A percentile compares a stretch with the other conserved stretches of the same genome.
These are phyloP conservation scores for Drosophila mulleri DNA, from an alignment of 2,888 invertebrate species.

Conservation along the genomic window DNA sequence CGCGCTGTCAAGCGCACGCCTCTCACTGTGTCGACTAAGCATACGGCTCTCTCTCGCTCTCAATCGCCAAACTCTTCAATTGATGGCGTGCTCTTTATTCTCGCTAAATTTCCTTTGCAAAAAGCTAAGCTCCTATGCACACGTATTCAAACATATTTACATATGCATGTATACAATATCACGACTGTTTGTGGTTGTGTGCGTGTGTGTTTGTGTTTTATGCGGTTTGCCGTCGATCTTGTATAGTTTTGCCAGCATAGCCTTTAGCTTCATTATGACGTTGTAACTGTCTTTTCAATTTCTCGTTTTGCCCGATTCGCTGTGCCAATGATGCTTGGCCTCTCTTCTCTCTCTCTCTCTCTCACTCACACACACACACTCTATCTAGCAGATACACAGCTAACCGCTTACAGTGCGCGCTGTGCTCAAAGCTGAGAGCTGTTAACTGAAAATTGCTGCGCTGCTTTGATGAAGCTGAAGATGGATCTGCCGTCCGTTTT, in stretches of 20 bases:
- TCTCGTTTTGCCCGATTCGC: constrained; percentile 79
- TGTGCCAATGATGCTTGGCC: constrained; percentile 63
- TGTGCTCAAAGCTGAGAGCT: constrained; percentile 41
- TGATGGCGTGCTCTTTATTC: constrained; percentile 38
- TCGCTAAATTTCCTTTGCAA: constrained; percentile 41
- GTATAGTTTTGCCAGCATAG: constrained; percentile 61
- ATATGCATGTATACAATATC: constrained; percentile 17
- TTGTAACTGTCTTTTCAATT: constrained; percentile 80
- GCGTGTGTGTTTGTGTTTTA: constrained; percentile 47
- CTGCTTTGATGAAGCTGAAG: constrained; percentile 67
- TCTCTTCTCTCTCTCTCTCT: background rate
- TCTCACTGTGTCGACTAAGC: constrained; percentile 31
- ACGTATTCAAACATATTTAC: constrained; percentile 16
- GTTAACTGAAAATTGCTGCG: constrained; percentile 71
- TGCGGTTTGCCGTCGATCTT: constrained; percentile 71
- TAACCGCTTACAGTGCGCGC: constrained; percentile 36
- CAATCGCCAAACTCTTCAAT: constrained; percentile 18
- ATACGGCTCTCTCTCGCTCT: background rate
- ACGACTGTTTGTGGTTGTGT: constrained; percentile 33
- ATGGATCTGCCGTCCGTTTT: constrained; percentile 64
- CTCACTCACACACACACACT: background rate
- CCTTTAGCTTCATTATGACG: constrained; percentile 71
- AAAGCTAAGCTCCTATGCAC: constrained; percentile 18
- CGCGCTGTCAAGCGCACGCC: constrained; percentile 52
- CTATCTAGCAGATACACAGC: constrained; percentile 48